A percentile compares a stretch with the other conserved stretches of the same genome.
phyloP scores from a whole-genome alignment of 1,140 invertebrate species.

The Aphaenogaster rudis region DNA sequence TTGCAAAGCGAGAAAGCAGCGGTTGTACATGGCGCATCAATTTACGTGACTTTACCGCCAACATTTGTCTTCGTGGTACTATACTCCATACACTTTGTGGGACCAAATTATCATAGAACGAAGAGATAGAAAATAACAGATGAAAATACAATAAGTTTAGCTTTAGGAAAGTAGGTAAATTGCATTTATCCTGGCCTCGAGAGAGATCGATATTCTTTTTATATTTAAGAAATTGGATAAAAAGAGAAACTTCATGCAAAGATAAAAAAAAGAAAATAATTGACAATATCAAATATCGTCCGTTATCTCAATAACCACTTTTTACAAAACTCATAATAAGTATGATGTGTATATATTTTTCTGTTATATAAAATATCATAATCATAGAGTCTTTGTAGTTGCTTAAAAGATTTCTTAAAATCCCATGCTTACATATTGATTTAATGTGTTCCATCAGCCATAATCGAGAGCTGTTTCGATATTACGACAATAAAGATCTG shows the following conservation, averaged over 20 bases:
- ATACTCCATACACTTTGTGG: conserved; percentile 58
- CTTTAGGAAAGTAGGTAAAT: conserved; percentile 65
- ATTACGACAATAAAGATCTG: conserved; percentile 41
- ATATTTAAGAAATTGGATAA: conserved; percentile 43
- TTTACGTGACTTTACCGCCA: conserved; percentile 75
- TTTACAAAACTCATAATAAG: neutral
- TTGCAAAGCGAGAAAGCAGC: conserved; percentile 68
- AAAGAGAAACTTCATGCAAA: neutral
- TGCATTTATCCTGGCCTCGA: conserved; percentile 23
- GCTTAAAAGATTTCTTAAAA: neutral
- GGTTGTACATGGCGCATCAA: conserved; percentile 72
- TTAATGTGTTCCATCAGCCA: neutral
- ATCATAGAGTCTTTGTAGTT: neutral
- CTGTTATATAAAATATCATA: neutral
- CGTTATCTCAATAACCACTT: neutral
- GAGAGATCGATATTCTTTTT: conserved; percentile 52
- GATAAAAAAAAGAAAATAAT: neutral
- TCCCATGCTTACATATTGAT: neutral
- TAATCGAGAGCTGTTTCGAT: neutral
- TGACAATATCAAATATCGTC: neutral
- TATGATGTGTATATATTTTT: neutral
- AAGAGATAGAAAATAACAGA: conserved; percentile 64
- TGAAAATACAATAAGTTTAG: conserved; percentile 55
- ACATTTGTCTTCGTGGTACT: conserved; percentile 76
- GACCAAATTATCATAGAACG: conserved; percentile 53